phyloP scores from a whole-genome alignment of 2,113 vertebrate genomes.

The Corydoras maculifer region DNA sequence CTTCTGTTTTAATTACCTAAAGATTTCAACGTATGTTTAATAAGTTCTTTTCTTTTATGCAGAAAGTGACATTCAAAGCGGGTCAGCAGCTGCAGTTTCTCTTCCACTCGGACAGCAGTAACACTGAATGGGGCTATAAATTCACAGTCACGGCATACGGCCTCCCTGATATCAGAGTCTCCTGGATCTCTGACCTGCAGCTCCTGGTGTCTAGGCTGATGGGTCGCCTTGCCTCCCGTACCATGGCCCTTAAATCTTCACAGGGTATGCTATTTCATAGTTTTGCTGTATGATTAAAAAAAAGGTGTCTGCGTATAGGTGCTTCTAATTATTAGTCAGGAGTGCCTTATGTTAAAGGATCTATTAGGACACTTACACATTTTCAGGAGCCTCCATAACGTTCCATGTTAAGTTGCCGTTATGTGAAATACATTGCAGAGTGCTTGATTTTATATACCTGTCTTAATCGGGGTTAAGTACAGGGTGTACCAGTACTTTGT shows the following conservation, averaged over 20 bases:
- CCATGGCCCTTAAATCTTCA: constrained; percentile 77
- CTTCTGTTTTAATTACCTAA: not conserved
- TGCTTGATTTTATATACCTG: no score
- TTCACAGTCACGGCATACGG: constrained; percentile 87
- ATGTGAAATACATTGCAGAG: no score
- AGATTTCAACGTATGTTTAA: not conserved
- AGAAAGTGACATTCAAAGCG: constrained; percentile 95
- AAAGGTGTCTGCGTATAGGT: no score
- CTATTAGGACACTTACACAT: no score
- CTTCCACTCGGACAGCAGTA: constrained; percentile 96
- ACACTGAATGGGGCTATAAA: constrained; percentile 98
- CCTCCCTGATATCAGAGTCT: constrained; percentile 84
- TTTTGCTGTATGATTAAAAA: no score
- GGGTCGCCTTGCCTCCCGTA: constrained; percentile 89
- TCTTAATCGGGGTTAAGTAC: no score
- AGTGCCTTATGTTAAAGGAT: no score
- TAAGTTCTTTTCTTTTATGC: constrained; percentile 44
- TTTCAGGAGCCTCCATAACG: no score
- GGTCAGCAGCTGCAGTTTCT: constrained; percentile 96
- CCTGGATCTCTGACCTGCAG: constrained; percentile 92
- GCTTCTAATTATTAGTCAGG: no score
- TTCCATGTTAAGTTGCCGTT: no score
- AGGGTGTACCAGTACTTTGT: no score
- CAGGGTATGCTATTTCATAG: constrained; percentile 61
- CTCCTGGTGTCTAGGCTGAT: constrained; percentile 86